Conservation (phyloP, 2,797 vertebrate genomes). For the Betta splendens region DNA sequence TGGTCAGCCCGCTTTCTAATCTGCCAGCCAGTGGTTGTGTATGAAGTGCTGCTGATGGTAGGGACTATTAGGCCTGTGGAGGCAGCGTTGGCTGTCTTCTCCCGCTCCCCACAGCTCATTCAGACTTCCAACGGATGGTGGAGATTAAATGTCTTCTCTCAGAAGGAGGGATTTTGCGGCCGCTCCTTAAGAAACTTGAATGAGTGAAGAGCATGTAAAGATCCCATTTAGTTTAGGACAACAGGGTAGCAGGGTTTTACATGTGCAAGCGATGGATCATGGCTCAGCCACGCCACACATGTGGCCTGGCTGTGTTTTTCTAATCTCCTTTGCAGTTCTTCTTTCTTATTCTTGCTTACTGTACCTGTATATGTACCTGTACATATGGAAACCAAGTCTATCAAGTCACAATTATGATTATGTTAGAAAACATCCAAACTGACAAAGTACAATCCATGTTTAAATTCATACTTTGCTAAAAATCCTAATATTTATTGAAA, state of each 20-base stretch:
- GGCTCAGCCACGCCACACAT: conserved; percentile 62
- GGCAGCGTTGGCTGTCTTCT: conserved; percentile 71
- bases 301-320: conserved; percentile 29
- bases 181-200: conserved; percentile 58
- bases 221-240: conserved; percentile 70
- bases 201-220: conserved; percentile 78
- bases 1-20: conserved; percentile 61
- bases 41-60: conserved; percentile 76
- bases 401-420: too few relatives aligned
- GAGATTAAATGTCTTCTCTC: conserved; percentile 63
- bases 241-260: conserved; percentile 51
- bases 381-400: too few relatives aligned
- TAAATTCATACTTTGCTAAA: too few relatives aligned
- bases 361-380: too few relatives aligned
- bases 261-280: conserved; percentile 60
- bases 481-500: too few relatives aligned
- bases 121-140: conserved; percentile 61
- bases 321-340: conserved; percentile 40
- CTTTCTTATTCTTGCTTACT: too few relatives aligned
- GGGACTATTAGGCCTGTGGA: conserved; percentile 70
- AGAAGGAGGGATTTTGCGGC: conserved; percentile 56
- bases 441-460: too few relatives aligned
- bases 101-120: conserved; percentile 75
- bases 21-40: conserved; percentile 71
- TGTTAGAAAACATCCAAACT: too few relatives aligned